phyloP scores from a whole-genome alignment of 2,888 invertebrate genomes.

The Chrysolina haemoptera region DNA sequence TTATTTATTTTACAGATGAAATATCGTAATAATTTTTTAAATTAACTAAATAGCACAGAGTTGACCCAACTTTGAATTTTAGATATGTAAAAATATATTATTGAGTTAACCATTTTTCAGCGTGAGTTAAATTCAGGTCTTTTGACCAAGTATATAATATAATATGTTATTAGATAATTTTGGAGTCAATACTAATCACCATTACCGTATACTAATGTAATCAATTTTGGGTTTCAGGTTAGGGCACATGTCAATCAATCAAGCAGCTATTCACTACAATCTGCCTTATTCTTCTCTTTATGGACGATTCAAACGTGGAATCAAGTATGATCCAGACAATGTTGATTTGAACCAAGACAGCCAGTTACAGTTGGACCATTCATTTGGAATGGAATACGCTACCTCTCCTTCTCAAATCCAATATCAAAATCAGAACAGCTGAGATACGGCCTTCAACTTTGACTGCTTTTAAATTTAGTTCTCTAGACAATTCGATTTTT shows the following conservation, averaged over 20 bases:
- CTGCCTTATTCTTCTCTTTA: slow-evolving; percentile 92
- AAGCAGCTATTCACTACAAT: slow-evolving; percentile 93
- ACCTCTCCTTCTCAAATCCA: slow-evolving; percentile 65
- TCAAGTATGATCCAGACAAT: slow-evolving; percentile 79
- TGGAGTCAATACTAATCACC: too few relatives aligned
- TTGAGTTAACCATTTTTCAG: too few relatives aligned
- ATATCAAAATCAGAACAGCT: slow-evolving; percentile 68
- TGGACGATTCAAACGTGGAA: slow-evolving; percentile 88
- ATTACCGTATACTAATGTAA: too few relatives aligned
- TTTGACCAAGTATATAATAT: too few relatives aligned
- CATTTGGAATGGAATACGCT: slow-evolving; percentile 66
- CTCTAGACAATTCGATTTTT: slow-evolving; percentile 23
- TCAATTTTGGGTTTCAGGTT: slow-evolving; percentile 72
- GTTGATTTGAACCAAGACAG: slow-evolving; percentile 66
- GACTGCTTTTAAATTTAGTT: slow-evolving; percentile 58
- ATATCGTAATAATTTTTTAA: too few relatives aligned
- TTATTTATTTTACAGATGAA: too few relatives aligned
- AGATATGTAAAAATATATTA: too few relatives aligned
- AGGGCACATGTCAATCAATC: slow-evolving; percentile 94
- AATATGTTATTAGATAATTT: too few relatives aligned
- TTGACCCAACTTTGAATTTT: too few relatives aligned
- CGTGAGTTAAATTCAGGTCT: too few relatives aligned
- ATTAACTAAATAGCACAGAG: too few relatives aligned
- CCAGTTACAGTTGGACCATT: slow-evolving; percentile 65
- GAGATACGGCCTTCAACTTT: slow-evolving; percentile 63